These are phyloP conservation scores for Orius insidiosus DNA, from an alignment of 1,140 invertebrate genomes.

Conservation along the genomic window DNA sequence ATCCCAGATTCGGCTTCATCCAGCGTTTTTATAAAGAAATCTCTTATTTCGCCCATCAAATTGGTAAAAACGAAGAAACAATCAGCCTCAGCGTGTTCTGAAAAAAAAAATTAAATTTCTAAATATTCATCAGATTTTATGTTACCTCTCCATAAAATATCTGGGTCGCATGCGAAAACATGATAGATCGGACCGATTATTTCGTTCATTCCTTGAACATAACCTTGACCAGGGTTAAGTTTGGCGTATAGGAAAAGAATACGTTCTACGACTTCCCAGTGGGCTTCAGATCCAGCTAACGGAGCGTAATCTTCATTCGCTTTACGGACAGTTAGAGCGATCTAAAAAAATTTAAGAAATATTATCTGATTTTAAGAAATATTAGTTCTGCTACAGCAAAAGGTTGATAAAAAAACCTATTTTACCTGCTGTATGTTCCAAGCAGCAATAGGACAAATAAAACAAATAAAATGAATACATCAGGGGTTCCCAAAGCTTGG, in stretches of 20 bases:
- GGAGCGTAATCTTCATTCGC: slow-evolving; percentile 62
- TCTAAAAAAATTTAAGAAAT: too few species aligned
- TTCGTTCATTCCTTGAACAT: slow-evolving; percentile 99
- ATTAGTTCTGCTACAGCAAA: too few species aligned
- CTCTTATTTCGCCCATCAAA: slow-evolving; percentile 89
- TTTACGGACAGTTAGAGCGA: slow-evolving; percentile 41
- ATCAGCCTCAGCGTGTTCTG: slow-evolving; percentile 89
- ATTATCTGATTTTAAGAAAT: too few species aligned
- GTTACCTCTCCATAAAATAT: slow-evolving; percentile 58
- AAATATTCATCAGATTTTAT: too few species aligned
- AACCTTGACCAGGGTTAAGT: slow-evolving; percentile 91
- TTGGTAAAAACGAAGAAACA: slow-evolving; percentile 97
- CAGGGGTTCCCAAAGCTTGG: too few species aligned
- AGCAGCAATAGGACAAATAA: too few species aligned
- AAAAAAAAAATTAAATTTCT: too few species aligned
- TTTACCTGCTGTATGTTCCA: too few species aligned
- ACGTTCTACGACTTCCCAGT: slow-evolving; percentile 94
- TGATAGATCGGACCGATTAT: slow-evolving; percentile 98
- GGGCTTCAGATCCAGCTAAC: slow-evolving; percentile 65
- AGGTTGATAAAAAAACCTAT: too few species aligned
- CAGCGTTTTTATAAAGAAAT: slow-evolving; percentile 91
- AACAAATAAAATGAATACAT: too few species aligned
- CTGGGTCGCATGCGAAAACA: slow-evolving; percentile 80
- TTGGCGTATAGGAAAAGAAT: slow-evolving; percentile 96
- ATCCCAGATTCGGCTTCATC: slow-evolving; percentile 85